Conservation (phyloP, 2,797 vertebrate species). For the Botia almorhae region DNA sequence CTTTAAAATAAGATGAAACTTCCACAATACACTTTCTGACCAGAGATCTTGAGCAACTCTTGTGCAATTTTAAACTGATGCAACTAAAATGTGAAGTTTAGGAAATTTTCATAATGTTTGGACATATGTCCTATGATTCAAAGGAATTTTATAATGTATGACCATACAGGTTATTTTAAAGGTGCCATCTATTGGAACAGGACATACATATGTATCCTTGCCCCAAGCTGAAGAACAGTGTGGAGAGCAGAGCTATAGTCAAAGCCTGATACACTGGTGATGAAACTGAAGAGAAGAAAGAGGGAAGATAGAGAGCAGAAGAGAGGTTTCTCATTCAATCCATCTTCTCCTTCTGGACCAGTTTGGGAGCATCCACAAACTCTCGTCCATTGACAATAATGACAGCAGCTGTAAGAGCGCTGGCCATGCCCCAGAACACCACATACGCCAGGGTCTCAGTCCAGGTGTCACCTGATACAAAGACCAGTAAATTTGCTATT, state of each 20-base stretch:
- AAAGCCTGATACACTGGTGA: slow-evolving; percentile 68
- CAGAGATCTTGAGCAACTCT: slow-evolving; percentile 11
- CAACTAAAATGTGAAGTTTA: not conserved
- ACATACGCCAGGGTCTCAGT: slow-evolving; percentile 94
- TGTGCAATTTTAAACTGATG: slow-evolving; percentile 5
- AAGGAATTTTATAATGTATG: slow-evolving; percentile 17
- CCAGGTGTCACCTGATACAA: slow-evolving; percentile 89
- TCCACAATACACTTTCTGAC: not conserved
- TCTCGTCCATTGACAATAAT: slow-evolving; percentile 94
- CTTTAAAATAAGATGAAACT: not conserved
- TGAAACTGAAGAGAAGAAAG: slow-evolving; percentile 45
- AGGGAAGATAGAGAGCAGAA: slow-evolving; percentile 22
- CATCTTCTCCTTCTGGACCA: slow-evolving; percentile 99
- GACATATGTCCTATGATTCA: slow-evolving; percentile 6
- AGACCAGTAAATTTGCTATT: not conserved
- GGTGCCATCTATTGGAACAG: too few species aligned
- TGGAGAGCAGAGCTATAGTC: slow-evolving; percentile 66
- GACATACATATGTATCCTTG: not conserved
- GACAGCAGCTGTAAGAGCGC: slow-evolving; percentile 89
- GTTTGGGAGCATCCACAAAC: slow-evolving; percentile 94
- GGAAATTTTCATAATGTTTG: slow-evolving; percentile 17
- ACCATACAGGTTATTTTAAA: not conserved
- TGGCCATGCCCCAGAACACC: slow-evolving; percentile 93
- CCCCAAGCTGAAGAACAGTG: slow-evolving; percentile 28
- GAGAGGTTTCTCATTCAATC: slow-evolving; percentile 84